Evolutionary conservation across 2,113 vertebrate genomes (phyloP).

Genomic region (Microtus richardsoni): DNA sequence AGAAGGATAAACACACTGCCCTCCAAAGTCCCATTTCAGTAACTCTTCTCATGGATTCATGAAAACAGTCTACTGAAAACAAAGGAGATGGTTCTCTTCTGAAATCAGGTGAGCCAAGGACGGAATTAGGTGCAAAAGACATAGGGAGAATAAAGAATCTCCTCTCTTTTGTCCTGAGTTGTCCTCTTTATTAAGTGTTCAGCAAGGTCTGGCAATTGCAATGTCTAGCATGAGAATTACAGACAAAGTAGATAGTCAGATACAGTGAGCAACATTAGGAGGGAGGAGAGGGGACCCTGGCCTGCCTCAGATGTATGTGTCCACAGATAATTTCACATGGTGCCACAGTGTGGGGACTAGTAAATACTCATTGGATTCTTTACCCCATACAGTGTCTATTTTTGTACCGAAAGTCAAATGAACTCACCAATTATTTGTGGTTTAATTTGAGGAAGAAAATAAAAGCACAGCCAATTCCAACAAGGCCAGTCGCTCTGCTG

Average conservation of each 20-base stretch:
- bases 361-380: constrained; percentile 69
- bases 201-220: constrained; percentile 31
- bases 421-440: constrained; percentile 57
- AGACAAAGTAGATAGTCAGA: not conserved
- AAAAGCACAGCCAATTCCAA: constrained; percentile 69
- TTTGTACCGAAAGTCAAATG: constrained; percentile 57
- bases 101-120: constrained; percentile 46
- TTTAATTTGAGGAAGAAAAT: constrained; percentile 58
- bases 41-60: constrained; percentile 51
- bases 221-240: not conserved
- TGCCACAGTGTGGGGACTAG: constrained; percentile 59
- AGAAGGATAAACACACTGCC: not conserved
- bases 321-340: constrained; percentile 58
- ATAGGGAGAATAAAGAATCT: constrained; percentile 24
- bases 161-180: constrained; percentile 51
- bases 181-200: constrained; percentile 56
- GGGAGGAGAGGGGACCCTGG: constrained; percentile 26
- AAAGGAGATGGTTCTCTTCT: constrained; percentile 53
- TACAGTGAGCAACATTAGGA: not conserved
- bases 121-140: constrained; percentile 43
- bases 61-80: constrained; percentile 57
- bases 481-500: constrained; percentile 64
- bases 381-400: constrained; percentile 60
- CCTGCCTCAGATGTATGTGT: constrained; percentile 49
- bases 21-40: constrained; percentile 48